Conservation (phyloP, 2,888 invertebrate genomes). For the Baccha elongata region DNA sequence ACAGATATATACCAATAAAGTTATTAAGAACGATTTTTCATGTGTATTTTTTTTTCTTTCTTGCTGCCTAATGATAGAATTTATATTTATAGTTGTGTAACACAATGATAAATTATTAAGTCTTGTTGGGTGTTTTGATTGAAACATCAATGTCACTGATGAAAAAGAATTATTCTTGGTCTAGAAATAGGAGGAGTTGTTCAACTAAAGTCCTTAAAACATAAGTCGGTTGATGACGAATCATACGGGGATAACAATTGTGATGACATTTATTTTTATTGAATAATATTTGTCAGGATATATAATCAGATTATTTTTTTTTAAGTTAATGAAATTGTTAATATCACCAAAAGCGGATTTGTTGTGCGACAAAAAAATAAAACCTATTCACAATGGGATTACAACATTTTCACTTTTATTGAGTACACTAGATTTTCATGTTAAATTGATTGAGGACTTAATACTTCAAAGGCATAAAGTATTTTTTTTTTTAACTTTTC, state of each 20-base stretch:
- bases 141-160: constrained; percentile 17
- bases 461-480: no score
- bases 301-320: not conserved
- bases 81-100: constrained; percentile 23
- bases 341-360: not conserved
- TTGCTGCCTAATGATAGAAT: constrained; percentile 5
- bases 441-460: not conserved
- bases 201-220: not conserved
- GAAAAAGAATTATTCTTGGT: constrained; percentile 5
- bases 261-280: not conserved
- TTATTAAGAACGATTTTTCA: constrained; percentile 48
- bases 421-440: not conserved
- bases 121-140: constrained; percentile 27
- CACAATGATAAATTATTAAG: constrained; percentile 28
- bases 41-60: not conserved
- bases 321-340: not conserved
- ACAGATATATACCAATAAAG: constrained; percentile 24
- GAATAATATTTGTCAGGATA: not conserved
- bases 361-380: not conserved
- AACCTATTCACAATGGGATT: not conserved
- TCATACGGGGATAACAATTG: not conserved
- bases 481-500: not conserved
- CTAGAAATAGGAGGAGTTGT: constrained; percentile 1
- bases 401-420: no score
- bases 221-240: constrained; percentile 20